These are phyloP conservation scores for Corythornis cristatus DNA, from an alignment of 2,113 vertebrate genomes.

Conservation along the genomic window DNA sequence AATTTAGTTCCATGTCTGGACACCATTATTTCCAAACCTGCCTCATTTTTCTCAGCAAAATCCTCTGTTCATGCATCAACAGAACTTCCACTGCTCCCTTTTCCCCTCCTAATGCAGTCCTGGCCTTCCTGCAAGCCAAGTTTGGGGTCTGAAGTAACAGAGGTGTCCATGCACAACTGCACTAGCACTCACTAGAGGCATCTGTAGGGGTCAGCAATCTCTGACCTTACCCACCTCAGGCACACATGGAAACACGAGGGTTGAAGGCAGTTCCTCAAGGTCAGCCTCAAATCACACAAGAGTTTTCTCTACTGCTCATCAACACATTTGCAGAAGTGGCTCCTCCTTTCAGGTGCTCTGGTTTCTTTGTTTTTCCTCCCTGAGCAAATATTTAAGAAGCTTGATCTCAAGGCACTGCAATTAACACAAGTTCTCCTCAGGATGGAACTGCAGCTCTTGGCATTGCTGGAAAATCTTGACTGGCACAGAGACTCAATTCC, in stretches of 20 bases:
- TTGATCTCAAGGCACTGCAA: neutral
- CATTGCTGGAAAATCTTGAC: neutral
- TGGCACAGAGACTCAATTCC: too few species aligned
- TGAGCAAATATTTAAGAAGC: neutral
- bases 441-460: neutral
- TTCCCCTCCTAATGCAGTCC: too few species aligned
- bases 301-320: neutral
- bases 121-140: accelerated
- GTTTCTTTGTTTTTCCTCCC: neutral
- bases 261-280: neutral
- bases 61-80: neutral
- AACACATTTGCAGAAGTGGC: neutral
- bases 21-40: neutral
- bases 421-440: neutral
- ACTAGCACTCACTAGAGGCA: neutral
- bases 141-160: neutral
- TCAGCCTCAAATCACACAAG: neutral
- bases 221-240: accelerated
- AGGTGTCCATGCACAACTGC: neutral
- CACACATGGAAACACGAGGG: neutral
- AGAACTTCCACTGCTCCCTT: neutral
- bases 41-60: neutral
- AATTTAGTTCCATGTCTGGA: neutral
- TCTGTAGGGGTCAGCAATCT: neutral
- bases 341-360: neutral